Evolutionary conservation across 2,888 invertebrate species (phyloP), one percentile per base, ranked within the genome.

Genomic region (Andrena bicolor): DNA sequence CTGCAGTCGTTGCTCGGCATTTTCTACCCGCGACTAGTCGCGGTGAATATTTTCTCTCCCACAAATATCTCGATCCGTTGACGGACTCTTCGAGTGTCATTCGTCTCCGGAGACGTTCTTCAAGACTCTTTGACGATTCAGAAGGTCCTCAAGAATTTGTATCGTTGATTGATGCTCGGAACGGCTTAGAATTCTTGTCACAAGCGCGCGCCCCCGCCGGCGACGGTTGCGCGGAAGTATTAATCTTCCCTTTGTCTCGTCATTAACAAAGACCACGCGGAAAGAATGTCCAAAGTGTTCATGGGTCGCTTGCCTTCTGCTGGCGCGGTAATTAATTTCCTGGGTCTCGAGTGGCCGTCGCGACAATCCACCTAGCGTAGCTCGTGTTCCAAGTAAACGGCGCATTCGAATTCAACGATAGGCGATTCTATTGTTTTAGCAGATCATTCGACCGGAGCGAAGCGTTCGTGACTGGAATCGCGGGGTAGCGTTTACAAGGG

Each of bases 261-360:
- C 63, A 20, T 61, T 63, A 53, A 51, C 51, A 16, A 35, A 23
- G 13, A 61, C 51, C n/a, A 32, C 32, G 51, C 51, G 63, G 26
- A 53, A 73, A 56, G 56, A 53, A 60, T 49, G 56, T 23, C 26
- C 8, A 48, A 30, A 65, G 28, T n/a, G 74, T 65, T 58, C 58
- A 8, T 16, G 23, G 13, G 28, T 26, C 61, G 49, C 49, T 70
- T 49, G 10, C 10, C 56, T 56, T 56, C 23, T 56, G n/a, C 48
- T 32, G 16, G 56, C 49, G 53, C 8, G 30, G 26, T 51, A 65
- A 65, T 58, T 72, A 66, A 41, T 53, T 61, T 26, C 2, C 65
- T n/a, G 0, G 7, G 10, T 20, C 10, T 30, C 30, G 41, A 20
- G 35, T 10, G n/a, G 49, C 56, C n/a, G 26, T 13, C 13, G 32